Percentiles rank a stretch among this genome's conserved stretches.
Evolutionary conservation across 2,888 invertebrate species (phyloP).

Genomic region (Syrista parreyssii): DNA sequence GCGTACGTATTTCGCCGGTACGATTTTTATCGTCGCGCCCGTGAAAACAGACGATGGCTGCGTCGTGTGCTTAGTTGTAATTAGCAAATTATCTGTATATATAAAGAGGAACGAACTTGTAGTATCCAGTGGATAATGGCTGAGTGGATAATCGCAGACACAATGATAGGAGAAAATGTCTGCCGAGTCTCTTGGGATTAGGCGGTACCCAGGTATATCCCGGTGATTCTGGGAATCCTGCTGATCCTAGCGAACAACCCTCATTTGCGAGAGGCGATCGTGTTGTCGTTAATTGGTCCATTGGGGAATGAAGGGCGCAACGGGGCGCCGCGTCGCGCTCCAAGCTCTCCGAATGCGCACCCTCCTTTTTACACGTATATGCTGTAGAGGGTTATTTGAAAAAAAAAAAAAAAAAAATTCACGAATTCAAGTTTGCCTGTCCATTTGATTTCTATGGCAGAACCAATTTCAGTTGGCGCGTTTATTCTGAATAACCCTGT

Average conservation of each 20-base stretch:
- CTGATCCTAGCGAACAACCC: neutral
- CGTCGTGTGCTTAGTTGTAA: neutral
- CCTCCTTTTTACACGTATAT: neutral
- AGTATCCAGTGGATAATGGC: neutral
- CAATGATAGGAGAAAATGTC: neutral
- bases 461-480: neutral
- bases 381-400: neutral
- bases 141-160: neutral
- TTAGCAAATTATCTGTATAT: neutral
- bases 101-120: neutral
- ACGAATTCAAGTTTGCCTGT: neutral
- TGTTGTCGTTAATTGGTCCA: conserved; percentile 59
- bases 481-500: neutral
- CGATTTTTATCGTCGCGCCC: neutral
- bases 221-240: neutral
- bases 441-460: neutral
- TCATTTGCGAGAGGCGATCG: conserved; percentile 13
- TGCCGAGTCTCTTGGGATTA: neutral
- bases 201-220: neutral
- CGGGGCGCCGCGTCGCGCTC: neutral
- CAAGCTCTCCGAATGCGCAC: neutral
- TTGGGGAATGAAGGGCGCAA: conserved; percentile 35
- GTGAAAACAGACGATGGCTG: neutral
- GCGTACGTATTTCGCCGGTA: neutral
- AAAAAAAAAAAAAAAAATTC: neutral